phyloP scores from a whole-genome alignment of 2,797 vertebrate genomes.

The Leptodactylus fallax region DNA sequence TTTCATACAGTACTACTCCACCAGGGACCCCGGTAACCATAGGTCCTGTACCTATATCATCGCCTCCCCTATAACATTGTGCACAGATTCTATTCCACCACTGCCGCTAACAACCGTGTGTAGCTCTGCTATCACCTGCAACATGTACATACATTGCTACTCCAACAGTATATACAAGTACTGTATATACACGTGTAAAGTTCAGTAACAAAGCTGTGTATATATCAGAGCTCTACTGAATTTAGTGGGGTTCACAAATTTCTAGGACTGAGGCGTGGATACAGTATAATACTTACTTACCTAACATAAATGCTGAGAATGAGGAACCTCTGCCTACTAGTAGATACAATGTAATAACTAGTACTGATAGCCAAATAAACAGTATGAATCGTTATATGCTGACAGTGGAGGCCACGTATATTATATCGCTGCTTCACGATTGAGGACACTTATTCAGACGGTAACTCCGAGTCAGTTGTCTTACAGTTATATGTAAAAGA shows the following conservation, averaged over 20 bases:
- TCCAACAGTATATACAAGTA: not conserved
- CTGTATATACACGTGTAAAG: no score
- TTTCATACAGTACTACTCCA: no score
- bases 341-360: not conserved
- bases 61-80: not conserved
- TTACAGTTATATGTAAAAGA: no score
- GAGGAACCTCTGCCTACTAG: not conserved
- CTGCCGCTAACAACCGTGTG: not conserved
- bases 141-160: not conserved
- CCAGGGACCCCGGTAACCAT: not conserved
- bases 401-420: not conserved
- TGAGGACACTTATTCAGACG: no score
- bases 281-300: not conserved
- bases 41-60: no score
- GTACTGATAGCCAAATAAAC: no score
- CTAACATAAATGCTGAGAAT: not conserved
- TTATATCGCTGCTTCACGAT: no score
- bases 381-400: no score
- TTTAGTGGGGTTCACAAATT: not conserved
- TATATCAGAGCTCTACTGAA: no score
- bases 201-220: no score
- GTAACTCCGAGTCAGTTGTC: no score
- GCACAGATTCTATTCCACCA: not conserved
- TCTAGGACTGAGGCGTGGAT: not conserved
- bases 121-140: not conserved